Evolutionary conservation across 53 echinoderm and acorn worm species (phyloP), one percentile per base, ranked within the genome.

Genomic region (Holothuria scabra): DNA sequence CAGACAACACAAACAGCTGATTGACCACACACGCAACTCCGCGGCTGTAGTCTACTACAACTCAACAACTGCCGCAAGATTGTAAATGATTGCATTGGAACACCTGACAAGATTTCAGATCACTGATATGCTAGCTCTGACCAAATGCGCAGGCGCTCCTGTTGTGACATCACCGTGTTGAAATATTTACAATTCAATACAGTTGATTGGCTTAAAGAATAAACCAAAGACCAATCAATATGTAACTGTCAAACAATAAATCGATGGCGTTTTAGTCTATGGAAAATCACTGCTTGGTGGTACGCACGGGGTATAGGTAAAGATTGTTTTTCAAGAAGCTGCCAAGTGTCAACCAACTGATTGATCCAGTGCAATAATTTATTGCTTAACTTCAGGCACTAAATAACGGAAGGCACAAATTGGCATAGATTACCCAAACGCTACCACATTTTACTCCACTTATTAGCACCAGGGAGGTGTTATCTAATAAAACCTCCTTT

Each of bases 161-260:
- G 22, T 48, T 20, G 16, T 67, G 67, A 67, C 67, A 67, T 67
- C 67, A 28, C n/a, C 3, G 72, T 46, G 26, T 46, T 46, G 72
- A 38, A 72, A 72, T 72, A 72, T 72, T 72, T 72, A 72, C 48
- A 44, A 38, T 44, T 44, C 72, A 72, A 72, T 72, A 72, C 24
- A 72, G 46, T 48, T 72, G 44, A 72, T 72, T 72, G 72, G 72
- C 72, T 72, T 72, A 72, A 72, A 72, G 72, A 72, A 72, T 72
- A 72, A 72, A 23, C 46, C 44, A 72, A 72, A 22, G 72, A n/a
- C 72, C 72, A 72, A 72, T 72, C 72, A 72, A 72, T 72, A 72
- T 2, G 25, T n/a, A 30, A 48, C 21, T 48, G 72, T 18, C 48
- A 48, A 14, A 46, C 23, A 30, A 44, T 44, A 72, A 24, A 46